Conservation (phyloP, 2,888 invertebrate genomes). For the Falcaria lacertinaria region DNA sequence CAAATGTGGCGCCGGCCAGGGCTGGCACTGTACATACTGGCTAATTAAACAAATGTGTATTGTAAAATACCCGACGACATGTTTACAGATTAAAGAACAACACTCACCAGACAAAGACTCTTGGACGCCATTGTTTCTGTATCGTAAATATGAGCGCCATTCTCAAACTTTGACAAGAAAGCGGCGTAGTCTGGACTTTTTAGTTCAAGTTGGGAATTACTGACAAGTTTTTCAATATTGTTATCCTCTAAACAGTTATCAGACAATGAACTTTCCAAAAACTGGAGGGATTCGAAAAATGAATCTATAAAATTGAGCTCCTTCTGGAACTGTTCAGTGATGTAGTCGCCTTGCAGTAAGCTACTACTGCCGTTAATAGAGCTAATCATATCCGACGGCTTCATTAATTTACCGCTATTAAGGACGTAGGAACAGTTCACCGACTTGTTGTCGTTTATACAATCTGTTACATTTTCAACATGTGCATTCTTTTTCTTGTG, state of each 20-base stretch:
- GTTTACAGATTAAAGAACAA: conserved; percentile 62
- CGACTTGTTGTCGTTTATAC: conserved; percentile 40
- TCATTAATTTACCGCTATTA: conserved; percentile 56
- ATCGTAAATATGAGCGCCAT: conserved; percentile 51
- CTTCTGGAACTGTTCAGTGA: conserved; percentile 66
- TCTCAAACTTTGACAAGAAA: conserved; percentile 57
- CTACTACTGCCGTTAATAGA: conserved; percentile 57
- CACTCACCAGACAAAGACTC: conserved; percentile 76
- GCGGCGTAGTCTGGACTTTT: conserved; percentile 51
- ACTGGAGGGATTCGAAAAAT: conserved; percentile 70
- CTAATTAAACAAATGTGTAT: background rate
- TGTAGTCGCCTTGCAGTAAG: conserved; percentile 53
- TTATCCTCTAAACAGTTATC: conserved; percentile 45
- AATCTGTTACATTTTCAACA: conserved; percentile 12
- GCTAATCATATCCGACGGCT: conserved; percentile 70
- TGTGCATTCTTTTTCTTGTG: conserved; percentile 23
- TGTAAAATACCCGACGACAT: conserved; percentile 23
- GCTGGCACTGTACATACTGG: background rate
- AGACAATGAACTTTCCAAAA: conserved; percentile 59
- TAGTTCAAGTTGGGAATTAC: conserved; percentile 38
- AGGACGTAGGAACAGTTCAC: conserved; percentile 46
- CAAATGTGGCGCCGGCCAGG: background rate
- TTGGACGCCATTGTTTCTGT: conserved; percentile 71
- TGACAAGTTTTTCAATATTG: conserved; percentile 45
- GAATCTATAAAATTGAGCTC: conserved; percentile 74